phyloP scores from a whole-genome alignment of 2,888 invertebrate genomes.

The Diabrotica balteata region DNA sequence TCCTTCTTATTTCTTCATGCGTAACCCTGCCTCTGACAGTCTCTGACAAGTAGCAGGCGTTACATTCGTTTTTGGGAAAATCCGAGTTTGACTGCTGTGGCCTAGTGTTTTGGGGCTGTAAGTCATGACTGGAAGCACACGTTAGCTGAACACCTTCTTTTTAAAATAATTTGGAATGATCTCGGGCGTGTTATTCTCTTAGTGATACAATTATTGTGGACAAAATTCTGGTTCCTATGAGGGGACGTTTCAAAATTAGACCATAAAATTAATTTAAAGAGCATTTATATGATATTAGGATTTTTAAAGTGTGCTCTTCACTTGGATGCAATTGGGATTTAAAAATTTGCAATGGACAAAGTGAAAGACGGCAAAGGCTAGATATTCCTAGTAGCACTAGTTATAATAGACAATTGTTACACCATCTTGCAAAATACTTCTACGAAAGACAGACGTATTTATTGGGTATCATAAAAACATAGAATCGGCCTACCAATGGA shows the following conservation, averaged over 20 bases:
- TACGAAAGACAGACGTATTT: constrained; percentile 1
- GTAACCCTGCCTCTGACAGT: no score
- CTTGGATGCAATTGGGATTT: neutral
- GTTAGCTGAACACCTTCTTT: no score
- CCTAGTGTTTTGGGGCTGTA: no score
- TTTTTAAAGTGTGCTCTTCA: neutral
- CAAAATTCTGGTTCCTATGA: neutral
- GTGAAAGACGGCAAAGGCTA: neutral
- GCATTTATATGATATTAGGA: neutral
- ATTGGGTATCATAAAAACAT: neutral
- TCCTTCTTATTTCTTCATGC: no score
- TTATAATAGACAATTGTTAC: constrained; percentile 2
- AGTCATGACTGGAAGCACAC: no score
- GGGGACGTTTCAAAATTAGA: neutral
- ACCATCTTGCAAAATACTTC: constrained; percentile 2
- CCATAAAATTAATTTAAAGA: neutral
- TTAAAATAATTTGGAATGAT: no score
- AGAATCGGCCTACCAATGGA: constrained; percentile 1
- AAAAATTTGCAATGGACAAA: constrained; percentile 2
- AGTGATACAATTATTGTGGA: neutral
- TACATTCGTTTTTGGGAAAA: no score
- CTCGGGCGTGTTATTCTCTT: neutral
- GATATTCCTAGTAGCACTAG: constrained; percentile 1
- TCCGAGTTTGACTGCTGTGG: no score
- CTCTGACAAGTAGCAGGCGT: no score